phyloP scores from a whole-genome alignment of 2,888 invertebrate genomes.

The Boloria selene region DNA sequence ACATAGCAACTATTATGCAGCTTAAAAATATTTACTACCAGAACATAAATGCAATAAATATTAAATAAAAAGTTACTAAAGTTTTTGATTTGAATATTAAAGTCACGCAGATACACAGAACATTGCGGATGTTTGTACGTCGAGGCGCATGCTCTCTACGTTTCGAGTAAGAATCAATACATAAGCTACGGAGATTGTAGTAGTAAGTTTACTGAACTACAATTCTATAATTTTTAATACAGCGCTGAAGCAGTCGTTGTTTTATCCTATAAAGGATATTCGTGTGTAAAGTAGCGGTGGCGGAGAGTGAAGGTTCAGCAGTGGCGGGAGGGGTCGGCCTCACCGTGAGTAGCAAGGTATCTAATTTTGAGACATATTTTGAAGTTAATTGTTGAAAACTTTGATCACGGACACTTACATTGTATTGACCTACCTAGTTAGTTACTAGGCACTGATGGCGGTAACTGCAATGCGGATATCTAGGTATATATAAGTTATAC shows the following conservation, averaged over 20 bases:
- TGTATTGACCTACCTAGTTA: neutral
- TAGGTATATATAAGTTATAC: neutral
- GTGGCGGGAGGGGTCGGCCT: slow-evolving; percentile 78
- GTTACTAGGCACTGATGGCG: neutral
- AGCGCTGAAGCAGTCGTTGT: slow-evolving; percentile 5
- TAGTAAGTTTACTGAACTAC: slow-evolving; percentile 9
- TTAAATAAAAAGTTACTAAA: neutral
- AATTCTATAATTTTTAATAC: slow-evolving; percentile 2
- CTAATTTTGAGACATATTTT: neutral
- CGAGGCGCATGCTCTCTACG: slow-evolving; percentile 33
- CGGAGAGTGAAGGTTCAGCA: slow-evolving; percentile 68
- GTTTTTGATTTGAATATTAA: slow-evolving; percentile 5
- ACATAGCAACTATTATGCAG: neutral
- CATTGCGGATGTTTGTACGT: slow-evolving; percentile 16
- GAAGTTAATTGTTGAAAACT: too few species aligned
- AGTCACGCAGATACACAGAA: slow-evolving; percentile 13
- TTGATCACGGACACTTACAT: neutral
- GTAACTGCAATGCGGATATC: slow-evolving; percentile 24
- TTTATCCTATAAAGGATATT: slow-evolving; percentile 18
- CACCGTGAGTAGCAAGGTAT: slow-evolving; percentile 79
- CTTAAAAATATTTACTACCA: neutral
- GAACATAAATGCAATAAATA: neutral
- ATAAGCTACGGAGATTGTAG: slow-evolving; percentile 11
- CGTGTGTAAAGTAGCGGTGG: slow-evolving; percentile 61
- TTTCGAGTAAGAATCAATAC: slow-evolving; percentile 30